A percentile compares a stretch with the other conserved stretches of the same genome.
These are phyloP conservation scores for Perdix hodgsoniae DNA, from an alignment of 2,797 vertebrate species.

Conservation along the genomic window DNA sequence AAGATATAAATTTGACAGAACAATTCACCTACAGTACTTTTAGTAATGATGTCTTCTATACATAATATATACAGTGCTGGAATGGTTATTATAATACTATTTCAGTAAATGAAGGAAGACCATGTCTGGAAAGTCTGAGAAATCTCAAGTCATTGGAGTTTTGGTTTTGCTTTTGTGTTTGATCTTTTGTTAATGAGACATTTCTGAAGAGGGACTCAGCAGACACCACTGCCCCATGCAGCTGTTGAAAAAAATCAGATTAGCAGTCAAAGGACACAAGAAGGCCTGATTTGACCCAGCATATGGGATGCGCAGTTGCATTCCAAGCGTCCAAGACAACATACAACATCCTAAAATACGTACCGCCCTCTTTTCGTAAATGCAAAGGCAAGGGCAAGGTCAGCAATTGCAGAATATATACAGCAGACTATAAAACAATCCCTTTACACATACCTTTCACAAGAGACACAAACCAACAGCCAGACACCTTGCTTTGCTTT, in stretches of 20 bases:
- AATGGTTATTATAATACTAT: conserved; percentile 60
- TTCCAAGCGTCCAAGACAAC: background rate
- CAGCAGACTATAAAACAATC: conserved; percentile 51
- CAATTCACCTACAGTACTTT: conserved; percentile 77
- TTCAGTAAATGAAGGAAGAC: conserved; percentile 65
- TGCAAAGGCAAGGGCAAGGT: conserved; percentile 54
- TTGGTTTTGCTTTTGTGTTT: conserved; percentile 44
- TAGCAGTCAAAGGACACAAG: background rate
- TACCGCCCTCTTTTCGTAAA: conserved; percentile 58
- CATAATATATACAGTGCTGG: conserved; percentile 77
- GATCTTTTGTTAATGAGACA: conserved; percentile 20
- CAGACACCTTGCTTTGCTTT: conserved; percentile 25
- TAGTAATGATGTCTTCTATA: conserved; percentile 77
- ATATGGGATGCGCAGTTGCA: conserved; percentile 10
- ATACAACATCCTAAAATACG: conserved; percentile 32
- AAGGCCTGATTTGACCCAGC: conserved; percentile 31
- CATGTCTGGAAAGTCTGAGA: conserved; percentile 46
- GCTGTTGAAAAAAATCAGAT: conserved; percentile 6
- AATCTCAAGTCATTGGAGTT: conserved; percentile 19
- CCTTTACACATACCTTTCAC: conserved; percentile 42
- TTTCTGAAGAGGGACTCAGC: background rate
- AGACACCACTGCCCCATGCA: background rate
- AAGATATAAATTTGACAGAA: conserved; percentile 81
- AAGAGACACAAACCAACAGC: conserved; percentile 44
- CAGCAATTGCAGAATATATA: conserved; percentile 59